A percentile compares a stretch with the other conserved stretches of the same genome.
Evolutionary conservation across 30 jellyfish, hydroid and myxozoan genomes (phyloP).

Genomic region (Turritopsis rubra): DNA sequence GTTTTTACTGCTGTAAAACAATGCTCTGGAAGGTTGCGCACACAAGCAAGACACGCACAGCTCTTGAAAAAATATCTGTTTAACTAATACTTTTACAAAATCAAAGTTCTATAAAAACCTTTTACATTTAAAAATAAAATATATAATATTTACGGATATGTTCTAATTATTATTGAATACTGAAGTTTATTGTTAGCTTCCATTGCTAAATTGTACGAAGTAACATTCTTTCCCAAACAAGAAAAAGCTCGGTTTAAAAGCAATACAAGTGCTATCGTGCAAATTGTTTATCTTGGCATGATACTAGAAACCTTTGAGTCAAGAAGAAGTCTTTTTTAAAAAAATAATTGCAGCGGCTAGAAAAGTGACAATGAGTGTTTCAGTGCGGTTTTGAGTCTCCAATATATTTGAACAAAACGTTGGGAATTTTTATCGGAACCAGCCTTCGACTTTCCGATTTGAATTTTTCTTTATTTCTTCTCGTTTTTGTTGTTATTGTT

Average conservation of each 20-base stretch:
- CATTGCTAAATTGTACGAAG: no score
- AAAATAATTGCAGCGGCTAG: no score
- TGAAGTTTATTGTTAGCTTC: not conserved
- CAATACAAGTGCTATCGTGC: not conserved
- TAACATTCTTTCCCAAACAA: not conserved
- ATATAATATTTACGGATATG: no score
- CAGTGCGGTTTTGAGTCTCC: not conserved
- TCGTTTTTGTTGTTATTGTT: not conserved
- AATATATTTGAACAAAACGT: not conserved
- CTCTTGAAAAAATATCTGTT: no score
- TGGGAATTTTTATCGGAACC: not conserved
- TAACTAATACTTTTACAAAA: no score
- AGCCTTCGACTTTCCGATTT: not conserved
- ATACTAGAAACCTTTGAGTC: not conserved
- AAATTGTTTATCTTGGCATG: not conserved
- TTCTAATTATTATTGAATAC: not conserved
- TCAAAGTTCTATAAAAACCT: no score
- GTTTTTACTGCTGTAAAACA: no score
- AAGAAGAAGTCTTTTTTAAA: no score
- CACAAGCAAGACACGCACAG: no score
- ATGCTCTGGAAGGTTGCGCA: no score
- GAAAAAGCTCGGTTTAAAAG: not conserved
- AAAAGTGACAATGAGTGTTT: no score
- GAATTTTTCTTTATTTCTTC: not conserved
- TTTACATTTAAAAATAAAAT: no score